Base-by-base conservation (phyloP, 2,888 invertebrate genomes). In the Colostygia pectinataria region DNA sequence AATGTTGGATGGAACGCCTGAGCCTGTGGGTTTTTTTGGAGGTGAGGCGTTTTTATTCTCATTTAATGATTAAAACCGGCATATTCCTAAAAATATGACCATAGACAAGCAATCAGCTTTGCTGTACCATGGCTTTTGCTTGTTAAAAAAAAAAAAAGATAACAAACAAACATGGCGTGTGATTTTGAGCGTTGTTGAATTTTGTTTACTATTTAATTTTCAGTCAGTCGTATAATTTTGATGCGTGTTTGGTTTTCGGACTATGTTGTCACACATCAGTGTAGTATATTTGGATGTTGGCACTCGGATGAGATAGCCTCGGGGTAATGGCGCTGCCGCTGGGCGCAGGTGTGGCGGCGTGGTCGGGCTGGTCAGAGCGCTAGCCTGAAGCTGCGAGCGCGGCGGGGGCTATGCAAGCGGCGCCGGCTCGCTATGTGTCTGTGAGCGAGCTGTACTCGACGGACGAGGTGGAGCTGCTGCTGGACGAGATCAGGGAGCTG, bases 381-480 rank as follows among this genome's bases (percentile, higher is more conserved):
- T 43, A 54, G 60, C 25, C 45, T 47, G 77, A 71, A 69, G 68
- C 66, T 47, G 77, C 72, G 39, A 23, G 14, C 68, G 71, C 71
- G 74, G 77, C 71, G 79, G 74, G 76, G 83, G 88, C 80, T 80
- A 87, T 86, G 88, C 86, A 82, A 77, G 87, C 86, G 82, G 88
- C 82, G 79, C 86, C 87, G 83, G 77, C 88, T 82, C 86, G 89
- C 85, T 85, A 87, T 86, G 86, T 85, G 80, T 90, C 90, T 63
- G 89, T 90, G 79, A 88, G 89, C 80, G 90, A 90, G 81, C 80
- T 91, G 77, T 91, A 91, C 72, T 83, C 88, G 65, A 83, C 89
- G 52, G 90, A 91, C 90, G 90, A 91, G 71, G 90, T 91, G 88
- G 90, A 90, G 85, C 87, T 91, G 79, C 71, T 91, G 72, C 74